Base-by-base conservation (phyloP, 2,797 vertebrate genomes). In the Meriones psammophilus region DNA sequence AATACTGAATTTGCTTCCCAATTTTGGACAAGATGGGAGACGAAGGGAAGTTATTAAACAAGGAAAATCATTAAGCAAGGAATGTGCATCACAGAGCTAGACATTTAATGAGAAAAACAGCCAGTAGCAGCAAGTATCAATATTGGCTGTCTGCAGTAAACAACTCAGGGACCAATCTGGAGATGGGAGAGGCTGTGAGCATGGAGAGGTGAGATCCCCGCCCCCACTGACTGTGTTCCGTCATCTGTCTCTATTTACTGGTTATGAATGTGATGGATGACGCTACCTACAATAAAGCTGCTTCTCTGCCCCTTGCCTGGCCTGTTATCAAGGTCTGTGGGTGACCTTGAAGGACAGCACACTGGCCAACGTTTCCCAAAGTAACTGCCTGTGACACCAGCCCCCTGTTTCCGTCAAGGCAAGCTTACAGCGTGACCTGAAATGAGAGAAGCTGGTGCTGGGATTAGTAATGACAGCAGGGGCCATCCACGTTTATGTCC, bases 301-400 rank as follows among this genome's bases (percentile, higher is more conserved):
- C 33, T 7, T 97, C 91, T 3, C 0, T 94, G 91, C 5, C 85
- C 88, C 94, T 90, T 94, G 39, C 60, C 42, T 22, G 20, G 50
- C 89, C 93, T 50, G 42, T 88, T 68, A 18, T 56, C 1, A 66
- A 39, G 94, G 46, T 56, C 88, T 89, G 18, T 20, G 13, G 46
- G 71, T 97, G 97, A 98, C 98, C 97, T 98, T 98, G 97, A 96
- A 98, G 97, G 96, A 93, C 96, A 91, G 62, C 4, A 66, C 71
- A 88, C 85, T 95, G 94, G 98, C 96, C 88, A 88, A n/a, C 97
- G 96, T 94, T 96, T 95, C 81, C 28, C 58, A 96, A 30, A 74
- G 85, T 10, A 39, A 88, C 78, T 26, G 28, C 64, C 74, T 56
- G 33, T 94, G 95, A 86, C 97, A 94, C 56, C 93, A 96, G 26